Evolutionary conservation across 1,140 invertebrate genomes (phyloP), one percentile per base, ranked within the genome.

Genomic region (Lordiphosa stackelbergi): DNA sequence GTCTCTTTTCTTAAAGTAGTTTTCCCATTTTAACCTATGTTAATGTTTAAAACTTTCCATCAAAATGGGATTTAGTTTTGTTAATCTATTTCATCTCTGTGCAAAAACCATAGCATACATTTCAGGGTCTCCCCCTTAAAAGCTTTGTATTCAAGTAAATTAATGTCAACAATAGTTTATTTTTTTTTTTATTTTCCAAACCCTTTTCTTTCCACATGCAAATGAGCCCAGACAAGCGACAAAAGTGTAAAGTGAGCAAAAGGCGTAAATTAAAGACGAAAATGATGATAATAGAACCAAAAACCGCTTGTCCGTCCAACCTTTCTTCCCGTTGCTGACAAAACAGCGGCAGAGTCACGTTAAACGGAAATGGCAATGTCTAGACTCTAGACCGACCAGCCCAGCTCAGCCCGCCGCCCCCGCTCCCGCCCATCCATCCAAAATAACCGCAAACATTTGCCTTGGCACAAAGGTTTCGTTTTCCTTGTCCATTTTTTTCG

Each of bases 341-440:
- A 55, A 6, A 38, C 7, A 38, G 37, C n/a, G 57, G 10, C 38
- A 58, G 66, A 78, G 71, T 79, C 75, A 81, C 75, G 77, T 81
- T 83, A 69, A 81, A 65, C 77, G 77, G 77, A 81, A 81, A 83
- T 83, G 77, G 77, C 77, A 72, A 81, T 83, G 77, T 81, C 77
- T 81, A 83, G 77, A 81, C 75, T 81, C 53, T 70, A 66, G 73
- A 72, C 66, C 28, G 28, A 8, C 6, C 28, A 31, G 28, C 62
- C 19, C 22, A 35, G 53, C 28, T 22, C 9, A 43, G 41, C 11
- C 48, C 45, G 45, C 11, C 36, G 51, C 41, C 38, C 31, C 37
- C 22, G 9, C n/a, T n/a, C n/a, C n/a, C n/a, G n/a, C n/a, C n/a
- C 28, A 37, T 34, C 28, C 28, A 16, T 19, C 28, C 12, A 24